Evolutionary conservation across 2,888 invertebrate species (phyloP).

Genomic region (Paralinhomoeus sp.): DNA sequence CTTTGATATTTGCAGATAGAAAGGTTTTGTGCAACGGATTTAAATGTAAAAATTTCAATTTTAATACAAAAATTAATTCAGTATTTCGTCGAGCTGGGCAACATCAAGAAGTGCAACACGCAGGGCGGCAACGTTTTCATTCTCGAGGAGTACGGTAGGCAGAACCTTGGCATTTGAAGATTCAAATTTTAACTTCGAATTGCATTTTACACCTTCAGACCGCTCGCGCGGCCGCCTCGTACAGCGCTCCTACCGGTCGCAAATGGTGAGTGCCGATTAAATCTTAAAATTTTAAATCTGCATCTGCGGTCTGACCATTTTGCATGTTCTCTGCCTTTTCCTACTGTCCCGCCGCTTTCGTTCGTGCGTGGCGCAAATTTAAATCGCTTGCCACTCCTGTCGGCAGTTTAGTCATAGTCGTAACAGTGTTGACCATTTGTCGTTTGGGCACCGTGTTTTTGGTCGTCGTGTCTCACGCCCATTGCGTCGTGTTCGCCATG

Average conservation of each 20-base stretch:
- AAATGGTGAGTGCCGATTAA: slow-evolving; percentile 52
- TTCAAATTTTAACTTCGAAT: too few relatives aligned
- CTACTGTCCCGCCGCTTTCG: too few relatives aligned
- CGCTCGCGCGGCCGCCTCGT: slow-evolving; percentile 86
- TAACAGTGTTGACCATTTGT: slow-evolving; percentile 1
- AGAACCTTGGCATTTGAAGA: too few relatives aligned
- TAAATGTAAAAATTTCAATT: neutral
- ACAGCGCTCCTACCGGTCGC: slow-evolving; percentile 86
- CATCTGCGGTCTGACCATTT: too few relatives aligned
- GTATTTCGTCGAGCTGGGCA: slow-evolving; percentile 97
- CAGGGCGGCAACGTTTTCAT: slow-evolving; percentile 97
- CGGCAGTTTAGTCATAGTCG: neutral
- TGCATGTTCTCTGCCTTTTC: too few relatives aligned
- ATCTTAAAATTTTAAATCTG: slow-evolving; percentile 4
- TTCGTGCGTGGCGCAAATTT: too few relatives aligned
- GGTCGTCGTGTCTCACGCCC: slow-evolving; percentile 3
- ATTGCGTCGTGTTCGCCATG: neutral
- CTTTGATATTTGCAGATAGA: slow-evolving; percentile 91
- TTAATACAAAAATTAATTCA: slow-evolving; percentile 38
- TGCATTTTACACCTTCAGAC: slow-evolving; percentile 48
- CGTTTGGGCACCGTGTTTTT: slow-evolving; percentile 1
- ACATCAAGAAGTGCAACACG: slow-evolving; percentile 97
- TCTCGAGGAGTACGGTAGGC: slow-evolving; percentile 96
- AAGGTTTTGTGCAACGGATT: slow-evolving; percentile 44
- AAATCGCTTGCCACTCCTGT: too few relatives aligned